Base-by-base conservation (phyloP, 1,140 invertebrate species). In the Aphaenogaster rudis region DNA sequence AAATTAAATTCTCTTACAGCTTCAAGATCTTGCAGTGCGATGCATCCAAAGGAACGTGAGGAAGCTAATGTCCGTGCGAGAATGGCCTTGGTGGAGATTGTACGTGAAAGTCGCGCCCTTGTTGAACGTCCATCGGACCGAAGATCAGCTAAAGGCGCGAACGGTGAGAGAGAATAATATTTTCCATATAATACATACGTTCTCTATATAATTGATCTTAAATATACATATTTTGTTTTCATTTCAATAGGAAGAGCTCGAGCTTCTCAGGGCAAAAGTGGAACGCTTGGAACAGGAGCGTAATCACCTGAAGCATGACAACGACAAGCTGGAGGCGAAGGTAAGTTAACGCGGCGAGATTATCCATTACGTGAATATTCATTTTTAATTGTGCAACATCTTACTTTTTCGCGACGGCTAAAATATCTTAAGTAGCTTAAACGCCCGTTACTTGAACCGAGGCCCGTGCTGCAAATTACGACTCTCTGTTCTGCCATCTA, bases 41-140 rank as follows among this genome's bases (percentile, higher is more conserved):
- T 99, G 98, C 94, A 98, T 99, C 79, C 98, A 99, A 93, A 97
- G 98, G 81, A 99, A 99, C 96, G 98, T 99, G 1, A 97, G 98
- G 88, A 99, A 98, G 90, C 98, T 99, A 93, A 96, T 99, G 94
- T 96, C 97, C 50, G 98, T 99, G 0, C 96, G 98, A 66, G 98
- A 98, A 94, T 99, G 99, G 99, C 97, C 98, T 5, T 99, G 98
- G 99, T 99, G 99, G 98, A 96, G 98, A 77, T 96, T 99, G 67
- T 97, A 99, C 93, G 97, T 99, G 33, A 97, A 98, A 90, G 98
- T 99, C 48, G 97, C 98, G 59, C 99, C 99, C 28, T 96, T 99
- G 74, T 96, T 99, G 28, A 98, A 99, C 93, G 98, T 99, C 6
- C 98, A 99, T 94, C 96, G 98, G 78, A 99, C 98, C 17, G 98